Evolutionary conservation across 2,113 vertebrate genomes (phyloP), one percentile per base, ranked within the genome.

Genomic region (Oreocharis arfaki): DNA sequence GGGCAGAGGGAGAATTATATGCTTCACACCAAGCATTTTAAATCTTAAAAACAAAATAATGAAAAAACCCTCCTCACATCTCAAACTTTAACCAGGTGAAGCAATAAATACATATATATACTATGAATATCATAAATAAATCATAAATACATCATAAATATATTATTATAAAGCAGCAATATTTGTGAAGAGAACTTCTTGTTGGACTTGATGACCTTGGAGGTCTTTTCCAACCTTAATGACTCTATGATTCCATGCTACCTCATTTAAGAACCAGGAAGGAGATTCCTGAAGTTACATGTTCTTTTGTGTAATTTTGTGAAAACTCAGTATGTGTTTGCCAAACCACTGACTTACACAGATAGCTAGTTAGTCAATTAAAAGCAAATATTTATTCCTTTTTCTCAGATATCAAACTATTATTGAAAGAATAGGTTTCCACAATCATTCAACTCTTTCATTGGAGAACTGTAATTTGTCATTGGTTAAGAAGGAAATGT

Each of bases 61-160:
- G 15, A 20, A 49, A 63, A 11, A 1, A 6, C 1, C 13, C 3
- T 23, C 10, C 14, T 65, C 7, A 21, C 16, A 46, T 10, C 2
- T 6, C 26, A 28, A 30, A 68, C 2, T 42, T 65, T 42, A 20
- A 61, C 4, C 23, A 39, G 26, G 1, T 52, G 69, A 84, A 84
- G 9, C 11, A 69, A 16, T 41, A 53, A 52, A n/a, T 17, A 37
- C 41, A 28, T 35, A 41, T 41, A 21, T 61, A 13, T 39, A 39
- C 19, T 3, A 41, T 41, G 14, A 63, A 63, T 30, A 20, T 13
- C 6, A 39, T 39, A 39, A 39, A 39, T 20, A 61, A 28, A 63
- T 42, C 10, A 63, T 42, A 56, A 47, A 16, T 33, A 35, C 23
- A 59, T 30, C 7, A 18, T 32, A 35, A 35, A 44, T 35, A 53